Base-by-base conservation (phyloP, 2,113 vertebrate genomes). In the Euleptes europaea region DNA sequence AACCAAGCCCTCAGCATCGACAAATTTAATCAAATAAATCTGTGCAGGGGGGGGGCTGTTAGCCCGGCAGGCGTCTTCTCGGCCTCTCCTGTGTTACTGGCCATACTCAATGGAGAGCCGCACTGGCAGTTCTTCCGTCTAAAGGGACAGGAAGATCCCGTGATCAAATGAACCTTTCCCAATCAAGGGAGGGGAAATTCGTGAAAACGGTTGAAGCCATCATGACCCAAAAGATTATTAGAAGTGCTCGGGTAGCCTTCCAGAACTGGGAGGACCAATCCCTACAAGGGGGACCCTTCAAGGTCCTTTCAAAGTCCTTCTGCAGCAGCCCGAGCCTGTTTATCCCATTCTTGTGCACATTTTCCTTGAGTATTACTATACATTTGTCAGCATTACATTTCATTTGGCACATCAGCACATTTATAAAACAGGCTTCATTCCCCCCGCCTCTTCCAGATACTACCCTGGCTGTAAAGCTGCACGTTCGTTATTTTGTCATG, bases 381-480 rank as follows among this genome's bases (percentile, higher is more conserved):
- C 78, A 85, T 91, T 87, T 88, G 87, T 81, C 88, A 91, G 86
- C 73, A 71, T 91, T 91, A 90, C 3, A 14, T 88, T 92, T 89
- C 83, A 85, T 90, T 92, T 91, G 86, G 83, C 47, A 83, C 89
- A 89, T 90, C 92, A 85, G 83, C 54, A 83, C 89, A 90, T 90
- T 92, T 90, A 92, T 89, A 92, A 91, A 92, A 66, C 6, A 78
- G 74, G 84, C 54, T 44, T 44, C 31, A 17, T 21, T 57, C 2
- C 17, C 19, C 19, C 5, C 19, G 5, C 54, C 44, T 83, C 80
- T 88, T 73, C 83, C 66, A 77, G 44, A 87, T 88, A 91, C 85
- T 80, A 69, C 63, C 54, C 54, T 84, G 86, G 88, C 83, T 90
- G 80, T 80, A 74, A 85, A 87, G 81, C 88, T 85, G 89, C 89